phyloP scores from a whole-genome alignment of 1,140 invertebrate species.

The Ceratosolen solmsi region DNA sequence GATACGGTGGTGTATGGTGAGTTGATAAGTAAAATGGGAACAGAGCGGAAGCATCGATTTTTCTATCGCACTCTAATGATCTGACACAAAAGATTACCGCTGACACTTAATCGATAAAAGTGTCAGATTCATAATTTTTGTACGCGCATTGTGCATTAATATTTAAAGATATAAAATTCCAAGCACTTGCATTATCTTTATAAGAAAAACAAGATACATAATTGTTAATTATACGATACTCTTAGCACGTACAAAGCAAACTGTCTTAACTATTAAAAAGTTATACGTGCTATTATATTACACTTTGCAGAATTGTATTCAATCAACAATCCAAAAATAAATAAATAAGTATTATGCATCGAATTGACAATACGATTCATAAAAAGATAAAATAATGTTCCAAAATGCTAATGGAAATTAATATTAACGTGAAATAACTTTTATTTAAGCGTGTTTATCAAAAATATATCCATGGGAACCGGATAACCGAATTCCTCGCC shows the following conservation, averaged over 20 bases:
- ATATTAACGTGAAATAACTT: not conserved
- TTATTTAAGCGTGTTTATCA: not conserved
- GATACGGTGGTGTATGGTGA: not conserved
- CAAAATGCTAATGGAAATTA: too few species aligned
- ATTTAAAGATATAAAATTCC: conserved; percentile 6
- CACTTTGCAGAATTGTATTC: too few species aligned
- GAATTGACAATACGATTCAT: too few species aligned
- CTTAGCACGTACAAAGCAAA: not conserved
- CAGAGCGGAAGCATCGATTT: conserved; percentile 40
- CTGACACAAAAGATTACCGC: conserved; percentile 13
- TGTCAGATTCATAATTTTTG: conserved; percentile 18
- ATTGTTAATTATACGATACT: not conserved
- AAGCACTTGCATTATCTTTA: not conserved
- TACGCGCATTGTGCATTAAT: not conserved
- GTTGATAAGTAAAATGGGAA: not conserved
- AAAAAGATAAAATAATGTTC: too few species aligned
- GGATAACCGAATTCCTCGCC: not conserved
- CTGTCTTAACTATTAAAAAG: too few species aligned
- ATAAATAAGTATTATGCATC: too few species aligned
- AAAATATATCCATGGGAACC: conserved; percentile 8
- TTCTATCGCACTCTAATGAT: conserved; percentile 32
- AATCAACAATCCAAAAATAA: too few species aligned
- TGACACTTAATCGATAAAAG: conserved; percentile 46
- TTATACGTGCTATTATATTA: too few species aligned
- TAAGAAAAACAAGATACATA: not conserved